These are phyloP conservation scores for Nothocercus julius DNA, from an alignment of 2,113 vertebrate genomes.

Conservation along the genomic window DNA sequence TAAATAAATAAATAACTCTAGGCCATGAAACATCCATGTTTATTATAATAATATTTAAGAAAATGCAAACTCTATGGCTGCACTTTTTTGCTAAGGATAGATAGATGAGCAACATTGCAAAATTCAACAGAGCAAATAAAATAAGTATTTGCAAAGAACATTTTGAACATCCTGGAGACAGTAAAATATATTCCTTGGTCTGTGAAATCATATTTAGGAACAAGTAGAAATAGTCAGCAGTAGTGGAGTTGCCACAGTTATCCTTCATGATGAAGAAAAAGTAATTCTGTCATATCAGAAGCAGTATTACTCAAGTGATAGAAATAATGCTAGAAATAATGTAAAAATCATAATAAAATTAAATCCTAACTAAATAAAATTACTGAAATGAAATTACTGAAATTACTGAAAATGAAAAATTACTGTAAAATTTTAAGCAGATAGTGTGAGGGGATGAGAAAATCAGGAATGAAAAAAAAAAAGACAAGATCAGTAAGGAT, in stretches of 20 bases:
- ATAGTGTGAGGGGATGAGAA: background rate
- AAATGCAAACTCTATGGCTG: background rate
- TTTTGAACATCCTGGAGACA: background rate
- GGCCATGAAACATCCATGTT: background rate
- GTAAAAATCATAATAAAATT: background rate
- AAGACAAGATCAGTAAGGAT: background rate
- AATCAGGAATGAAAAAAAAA: background rate
- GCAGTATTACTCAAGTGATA: background rate
- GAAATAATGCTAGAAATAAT: background rate
- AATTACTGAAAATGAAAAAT: no score
- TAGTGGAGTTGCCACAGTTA: background rate
- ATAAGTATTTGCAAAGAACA: background rate
- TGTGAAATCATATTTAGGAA: background rate
- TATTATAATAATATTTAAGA: background rate
- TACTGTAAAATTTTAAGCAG: background rate
- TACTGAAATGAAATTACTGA: no score
- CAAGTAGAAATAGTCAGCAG: background rate
- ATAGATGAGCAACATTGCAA: background rate
- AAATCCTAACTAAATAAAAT: background rate
- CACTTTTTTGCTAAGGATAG: background rate
- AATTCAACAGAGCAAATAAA: background rate
- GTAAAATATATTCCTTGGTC: background rate
- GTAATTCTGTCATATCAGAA: background rate
- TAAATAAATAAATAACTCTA: background rate
- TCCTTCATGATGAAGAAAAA: background rate